Conservation (phyloP, 2,797 vertebrate genomes). For the Poecilia picta region DNA sequence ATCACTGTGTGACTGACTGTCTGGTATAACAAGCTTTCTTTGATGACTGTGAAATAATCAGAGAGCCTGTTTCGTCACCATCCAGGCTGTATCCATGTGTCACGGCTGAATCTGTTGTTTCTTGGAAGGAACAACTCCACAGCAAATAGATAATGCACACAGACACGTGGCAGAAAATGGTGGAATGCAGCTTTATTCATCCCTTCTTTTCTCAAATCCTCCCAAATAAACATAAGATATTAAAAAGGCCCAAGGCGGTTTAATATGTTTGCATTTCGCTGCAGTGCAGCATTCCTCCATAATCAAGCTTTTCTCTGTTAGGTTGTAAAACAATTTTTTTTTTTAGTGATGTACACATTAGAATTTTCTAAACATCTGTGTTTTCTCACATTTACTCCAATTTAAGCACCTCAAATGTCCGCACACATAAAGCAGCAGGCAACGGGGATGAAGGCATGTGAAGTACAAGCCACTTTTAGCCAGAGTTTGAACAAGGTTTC, state of each 20-base stretch:
- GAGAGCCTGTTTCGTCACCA: slow-evolving; percentile 38
- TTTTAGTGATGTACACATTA: neutral
- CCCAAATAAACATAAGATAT: neutral
- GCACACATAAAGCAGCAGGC: neutral
- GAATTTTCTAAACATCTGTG: neutral
- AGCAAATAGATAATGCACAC: neutral
- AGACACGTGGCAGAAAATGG: neutral
- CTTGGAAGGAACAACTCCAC: neutral
- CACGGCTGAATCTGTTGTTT: slow-evolving; percentile 21
- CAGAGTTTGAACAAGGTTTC: slow-evolving; percentile 33
- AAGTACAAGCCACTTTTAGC: slow-evolving; percentile 14
- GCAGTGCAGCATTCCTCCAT: neutral
- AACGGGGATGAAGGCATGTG: neutral
- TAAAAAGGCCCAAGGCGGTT: neutral
- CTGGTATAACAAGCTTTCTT: slow-evolving; percentile 39
- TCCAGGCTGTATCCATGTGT: slow-evolving; percentile 26
- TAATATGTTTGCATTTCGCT: neutral
- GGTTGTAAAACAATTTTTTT: neutral
- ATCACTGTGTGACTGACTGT: slow-evolving; percentile 40
- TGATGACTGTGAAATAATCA: slow-evolving; percentile 51
- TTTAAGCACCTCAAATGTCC: neutral
- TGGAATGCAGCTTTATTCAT: neutral
- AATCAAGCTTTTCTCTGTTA: neutral
- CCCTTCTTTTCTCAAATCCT: neutral
- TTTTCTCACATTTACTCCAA: neutral